Conservation (phyloP, 2,113 vertebrate genomes). For the Scartelaos histophorus region DNA sequence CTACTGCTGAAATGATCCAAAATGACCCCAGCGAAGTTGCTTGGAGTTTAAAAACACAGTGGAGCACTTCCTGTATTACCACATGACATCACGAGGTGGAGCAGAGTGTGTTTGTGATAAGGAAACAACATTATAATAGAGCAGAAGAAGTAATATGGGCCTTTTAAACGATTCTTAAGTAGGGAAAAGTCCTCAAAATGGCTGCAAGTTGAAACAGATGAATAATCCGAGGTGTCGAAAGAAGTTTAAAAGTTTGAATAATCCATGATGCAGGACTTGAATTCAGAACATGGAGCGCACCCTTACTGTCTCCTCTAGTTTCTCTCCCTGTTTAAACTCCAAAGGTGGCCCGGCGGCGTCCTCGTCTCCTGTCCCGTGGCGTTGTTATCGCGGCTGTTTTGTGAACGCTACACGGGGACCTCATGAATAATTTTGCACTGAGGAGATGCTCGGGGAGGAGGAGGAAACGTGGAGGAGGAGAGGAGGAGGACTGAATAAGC, state of each 20-base stretch:
- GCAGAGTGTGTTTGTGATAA: too few species aligned
- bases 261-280: background rate
- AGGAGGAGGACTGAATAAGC: background rate
- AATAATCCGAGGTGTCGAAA: background rate
- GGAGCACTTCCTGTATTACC: too few species aligned
- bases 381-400: conserved; percentile 21
- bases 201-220: background rate
- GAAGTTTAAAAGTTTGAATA: background rate
- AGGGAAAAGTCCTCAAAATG: background rate
- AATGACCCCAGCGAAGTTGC: too few species aligned
- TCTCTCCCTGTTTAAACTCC: conserved; percentile 6
- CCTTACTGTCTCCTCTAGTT: background rate
- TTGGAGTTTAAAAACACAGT: too few species aligned
- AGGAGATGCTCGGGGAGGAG: conserved; percentile 14
- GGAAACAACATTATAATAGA: too few species aligned
- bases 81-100: too few species aligned
- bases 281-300: background rate
- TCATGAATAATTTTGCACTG: conserved; percentile 36
- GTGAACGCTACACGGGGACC: conserved; percentile 19
- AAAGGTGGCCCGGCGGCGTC: conserved; percentile 8
- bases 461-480: background rate
- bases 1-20: too few species aligned
- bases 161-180: too few species aligned
- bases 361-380: conserved; percentile 5
- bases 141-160: too few species aligned